Conservation (phyloP, 2,797 vertebrate species). For the Strix occidentalis region DNA sequence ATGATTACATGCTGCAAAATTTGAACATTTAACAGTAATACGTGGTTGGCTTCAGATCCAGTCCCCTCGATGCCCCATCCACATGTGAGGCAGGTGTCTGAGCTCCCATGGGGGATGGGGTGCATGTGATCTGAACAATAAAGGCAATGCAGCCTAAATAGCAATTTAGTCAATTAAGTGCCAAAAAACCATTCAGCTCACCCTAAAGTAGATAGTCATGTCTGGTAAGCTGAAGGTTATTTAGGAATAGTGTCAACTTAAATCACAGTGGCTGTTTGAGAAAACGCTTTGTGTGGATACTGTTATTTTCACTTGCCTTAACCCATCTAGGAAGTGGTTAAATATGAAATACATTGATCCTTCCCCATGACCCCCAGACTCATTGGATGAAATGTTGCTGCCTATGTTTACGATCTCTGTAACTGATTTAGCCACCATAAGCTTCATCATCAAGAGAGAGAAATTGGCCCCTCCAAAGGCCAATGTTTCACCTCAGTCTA, state of each 20-base stretch:
- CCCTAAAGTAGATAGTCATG: background rate
- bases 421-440: background rate
- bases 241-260: background rate
- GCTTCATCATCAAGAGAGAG: background rate
- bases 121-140: background rate
- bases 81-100: background rate
- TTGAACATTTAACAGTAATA: background rate
- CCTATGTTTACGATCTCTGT: background rate
- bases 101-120: background rate
- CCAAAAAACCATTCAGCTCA: background rate
- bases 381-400: background rate
- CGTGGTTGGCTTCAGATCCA: background rate
- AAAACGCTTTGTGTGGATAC: background rate
- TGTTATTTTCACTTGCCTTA: background rate
- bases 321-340: background rate
- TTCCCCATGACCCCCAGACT: background rate
- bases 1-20: background rate
- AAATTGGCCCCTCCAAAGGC: background rate
- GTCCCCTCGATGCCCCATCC: background rate
- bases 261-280: background rate
- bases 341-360: background rate
- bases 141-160: background rate
- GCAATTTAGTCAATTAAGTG: background rate
- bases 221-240: background rate
- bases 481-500: background rate